Base-by-base conservation (phyloP, 2,113 vertebrate species). In the Porphyrio hochstetteri region DNA sequence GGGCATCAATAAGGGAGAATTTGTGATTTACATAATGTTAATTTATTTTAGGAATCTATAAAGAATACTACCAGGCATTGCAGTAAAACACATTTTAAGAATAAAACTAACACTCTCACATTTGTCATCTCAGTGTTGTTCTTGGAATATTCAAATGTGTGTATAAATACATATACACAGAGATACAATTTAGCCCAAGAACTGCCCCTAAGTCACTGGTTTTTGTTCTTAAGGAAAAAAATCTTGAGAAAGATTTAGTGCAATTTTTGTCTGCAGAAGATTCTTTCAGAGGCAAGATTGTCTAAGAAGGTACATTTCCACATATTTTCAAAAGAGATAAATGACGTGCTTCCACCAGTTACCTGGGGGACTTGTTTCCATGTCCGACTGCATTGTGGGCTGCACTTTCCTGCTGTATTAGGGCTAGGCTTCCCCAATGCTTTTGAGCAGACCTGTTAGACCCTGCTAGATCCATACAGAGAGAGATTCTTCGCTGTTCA, bases 361-460 rank as follows among this genome's bases (percentile, higher is more conserved):
- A 55, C 59, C 33, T 7, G n/a, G 44, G 24, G 35, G 31, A 38
- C 15, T 86, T 33, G 15, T 64, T 84, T 33, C 57, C 44, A 18
- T 16, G n/a, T 15, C 63, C 10, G 24, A 50, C 36, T 27, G 60
- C 36, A 29, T 1, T 38, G 20, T 29, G 19, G 69, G 33, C 4
- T 85, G 28, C 31, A 16, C 46, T 92, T 72, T 17, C 31, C 70
- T 69, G 17, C 57, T 61, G 0, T 7, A 40, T 3, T 1, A 14
- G 46, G 18, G n/a, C 33, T 40, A 33, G 33, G 46, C 55, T 90
- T 74, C 56, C 36, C 50, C 10, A 1, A 1, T 19, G 28, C 31
- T 86, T 57, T 70, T 35, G 42, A 59, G 36, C 42, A 53, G 63
- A 46, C 14, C 0, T 0, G 63, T 55, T 67, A n/a, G n/a, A n/a